These are phyloP conservation scores for Actias luna DNA, from an alignment of 2,888 invertebrate species.

Conservation along the genomic window DNA sequence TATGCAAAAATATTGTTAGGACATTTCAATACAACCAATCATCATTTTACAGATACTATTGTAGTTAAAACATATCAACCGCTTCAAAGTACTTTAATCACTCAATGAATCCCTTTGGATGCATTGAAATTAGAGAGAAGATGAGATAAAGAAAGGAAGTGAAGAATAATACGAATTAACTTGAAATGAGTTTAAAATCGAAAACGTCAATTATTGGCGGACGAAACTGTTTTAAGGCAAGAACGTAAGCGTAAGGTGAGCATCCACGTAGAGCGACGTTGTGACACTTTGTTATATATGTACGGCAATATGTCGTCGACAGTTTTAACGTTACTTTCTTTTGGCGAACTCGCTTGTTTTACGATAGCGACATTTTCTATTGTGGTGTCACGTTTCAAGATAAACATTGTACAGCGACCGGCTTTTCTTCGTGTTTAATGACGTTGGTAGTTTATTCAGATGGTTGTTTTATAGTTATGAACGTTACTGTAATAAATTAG, in stretches of 20 bases:
- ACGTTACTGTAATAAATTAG: background rate
- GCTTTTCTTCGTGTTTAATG: background rate
- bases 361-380: conserved; percentile 40
- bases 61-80: too few species aligned
- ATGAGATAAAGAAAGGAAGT: too few species aligned
- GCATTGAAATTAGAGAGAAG: too few species aligned
- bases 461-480: background rate
- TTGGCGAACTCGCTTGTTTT: conserved; percentile 41
- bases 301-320: conserved; percentile 47
- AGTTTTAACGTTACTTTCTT: conserved; percentile 51
- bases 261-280: conserved; percentile 38
- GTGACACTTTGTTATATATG: conserved; percentile 55
- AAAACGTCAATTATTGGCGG: background rate
- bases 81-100: too few species aligned
- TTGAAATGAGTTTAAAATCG: background rate
- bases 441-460: background rate
- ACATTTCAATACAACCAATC: too few species aligned
- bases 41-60: too few species aligned
- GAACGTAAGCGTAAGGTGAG: conserved; percentile 8
- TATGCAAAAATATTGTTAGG: too few species aligned
- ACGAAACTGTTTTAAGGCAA: background rate
- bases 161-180: background rate
- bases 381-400: conserved; percentile 27
- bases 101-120: too few species aligned
- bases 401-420: conserved; percentile 16